phyloP scores from a whole-genome alignment of 2,888 invertebrate species.

The Ormyrus rosae region DNA sequence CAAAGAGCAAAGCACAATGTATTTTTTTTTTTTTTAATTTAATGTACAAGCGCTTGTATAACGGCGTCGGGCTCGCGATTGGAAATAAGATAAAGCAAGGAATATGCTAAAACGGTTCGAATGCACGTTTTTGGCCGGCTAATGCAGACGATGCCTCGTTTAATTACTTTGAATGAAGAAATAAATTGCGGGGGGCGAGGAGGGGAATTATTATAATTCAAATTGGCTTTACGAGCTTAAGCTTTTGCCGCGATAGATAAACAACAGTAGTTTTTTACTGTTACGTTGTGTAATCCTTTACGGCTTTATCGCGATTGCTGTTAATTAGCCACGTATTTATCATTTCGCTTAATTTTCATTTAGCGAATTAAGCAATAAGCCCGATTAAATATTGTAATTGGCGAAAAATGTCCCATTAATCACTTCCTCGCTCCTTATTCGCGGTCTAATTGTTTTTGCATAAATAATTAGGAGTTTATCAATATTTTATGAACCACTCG shows the following conservation, averaged over 20 bases:
- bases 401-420: constrained; percentile 3
- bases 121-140: too few relatives aligned
- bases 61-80: not conserved
- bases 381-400: not conserved
- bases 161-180: constrained; percentile 44
- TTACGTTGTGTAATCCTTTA: constrained; percentile 6
- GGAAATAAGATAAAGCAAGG: too few relatives aligned
- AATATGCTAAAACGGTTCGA: too few relatives aligned
- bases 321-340: constrained; percentile 23
- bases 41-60: not conserved
- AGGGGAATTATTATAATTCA: not conserved
- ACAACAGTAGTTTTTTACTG: constrained; percentile 27
- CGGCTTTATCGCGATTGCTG: constrained; percentile 28
- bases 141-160: constrained; percentile 16
- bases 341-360: constrained; percentile 15
- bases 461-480: constrained; percentile 5
- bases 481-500: not conserved
- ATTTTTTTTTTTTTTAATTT: constrained; percentile 3
- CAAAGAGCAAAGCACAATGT: too few relatives aligned
- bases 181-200: constrained; percentile 29
- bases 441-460: constrained; percentile 19
- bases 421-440: not conserved
- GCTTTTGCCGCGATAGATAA: constrained; percentile 30
- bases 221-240: constrained; percentile 12
- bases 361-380: not conserved